Percentiles rank a stretch among this genome's conserved stretches.
phyloP scores from a whole-genome alignment of 2,113 vertebrate species.

The Nycticebus coucang region DNA sequence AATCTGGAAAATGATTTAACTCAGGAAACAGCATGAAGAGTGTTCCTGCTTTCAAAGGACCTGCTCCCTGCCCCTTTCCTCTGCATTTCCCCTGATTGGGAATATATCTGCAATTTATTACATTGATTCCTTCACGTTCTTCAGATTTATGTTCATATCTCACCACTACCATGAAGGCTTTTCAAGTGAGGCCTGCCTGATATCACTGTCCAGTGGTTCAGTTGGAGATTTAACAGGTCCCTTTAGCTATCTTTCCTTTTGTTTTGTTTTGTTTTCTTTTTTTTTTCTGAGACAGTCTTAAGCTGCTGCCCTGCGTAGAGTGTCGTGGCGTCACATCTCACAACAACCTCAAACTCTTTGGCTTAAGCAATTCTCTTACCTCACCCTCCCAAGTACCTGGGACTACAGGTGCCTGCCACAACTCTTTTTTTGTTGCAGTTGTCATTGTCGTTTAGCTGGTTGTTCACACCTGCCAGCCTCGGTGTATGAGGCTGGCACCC shows the following conservation, averaged over 20 bases:
- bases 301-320: no score
- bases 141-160: not conserved
- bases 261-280: no score
- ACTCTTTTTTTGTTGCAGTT: no score
- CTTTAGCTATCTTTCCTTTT: not conserved
- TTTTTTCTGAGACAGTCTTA: no score
- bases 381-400: no score
- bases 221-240: not conserved
- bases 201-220: not conserved
- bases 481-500: no score
- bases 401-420: no score
- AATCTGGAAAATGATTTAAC: not conserved
- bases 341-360: no score
- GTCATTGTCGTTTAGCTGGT: no score
- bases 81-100: not conserved
- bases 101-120: not conserved
- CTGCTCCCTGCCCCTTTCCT: not conserved
- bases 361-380: no score
- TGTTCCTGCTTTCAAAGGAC: not conserved
- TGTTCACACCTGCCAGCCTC: no score
- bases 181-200: not conserved
- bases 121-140: not conserved
- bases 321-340: no score
- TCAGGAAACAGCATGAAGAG: not conserved
- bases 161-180: not conserved